Base-by-base conservation (phyloP, 1,140 invertebrate species). In the Steinernema khuongi region DNA sequence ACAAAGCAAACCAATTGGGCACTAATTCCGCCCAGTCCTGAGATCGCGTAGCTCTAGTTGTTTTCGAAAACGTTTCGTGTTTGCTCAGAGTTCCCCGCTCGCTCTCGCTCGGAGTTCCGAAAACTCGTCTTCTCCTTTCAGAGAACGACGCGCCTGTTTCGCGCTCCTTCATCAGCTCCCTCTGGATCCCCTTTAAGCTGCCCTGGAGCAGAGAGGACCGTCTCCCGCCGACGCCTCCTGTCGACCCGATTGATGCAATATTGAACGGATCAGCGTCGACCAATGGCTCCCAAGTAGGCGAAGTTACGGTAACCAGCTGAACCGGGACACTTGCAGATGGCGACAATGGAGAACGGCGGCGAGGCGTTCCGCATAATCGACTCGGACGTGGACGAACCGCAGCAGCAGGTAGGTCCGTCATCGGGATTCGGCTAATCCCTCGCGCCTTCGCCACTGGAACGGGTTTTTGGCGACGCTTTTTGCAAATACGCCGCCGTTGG, bases 401-500 rank as follows among this genome's bases (percentile, higher is more conserved):
- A 60, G 50, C 7, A 7, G 50, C 50, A 4, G 19, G 7, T 26
- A 22, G 14, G 26, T 60, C 50, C 50, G 50, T 26, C 50, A 17
- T 11, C 50, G 50, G 50, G 50, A 60, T 60, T 26, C 19, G 14
- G 50, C 50, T 60, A 60, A 60, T 60, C 50, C 26, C 50, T 60
- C 50, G 50, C 50, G 50, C 50, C 50, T 60, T 60, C 50, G 19
- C 19, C 50, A 22, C 50, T 60, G 11, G 22, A 60, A 60, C 50
- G 50, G 26, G 50, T 60, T 60, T 60, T 60, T 60, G 19, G 19
- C 14, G 50, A 26, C 50, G 11, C 50, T 60, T 60, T 60, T 60
- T 60, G 50, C 50, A 60, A 60, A 60, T 60, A 22, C 50, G 50
- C 50, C 50, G 50, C 50, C 50, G 50, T 7, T 60, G 50, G 50